Base-by-base conservation (phyloP, 2,888 invertebrate species). In the Hydraecia micacea region DNA sequence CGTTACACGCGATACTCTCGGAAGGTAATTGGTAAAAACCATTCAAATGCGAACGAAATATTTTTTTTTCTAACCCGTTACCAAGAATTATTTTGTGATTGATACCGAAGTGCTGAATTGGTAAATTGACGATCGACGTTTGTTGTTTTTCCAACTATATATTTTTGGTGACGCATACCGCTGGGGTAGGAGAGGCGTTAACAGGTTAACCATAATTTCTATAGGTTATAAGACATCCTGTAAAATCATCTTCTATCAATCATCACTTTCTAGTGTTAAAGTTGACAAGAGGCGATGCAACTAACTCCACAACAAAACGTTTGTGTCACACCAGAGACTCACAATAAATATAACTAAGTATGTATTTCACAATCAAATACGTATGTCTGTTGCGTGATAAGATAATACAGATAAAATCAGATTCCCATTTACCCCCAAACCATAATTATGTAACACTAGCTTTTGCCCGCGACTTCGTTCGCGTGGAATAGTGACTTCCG, bases 11-110 rank as follows among this genome's bases (percentile, higher is more conserved):
- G 73, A 80, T 86, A 78, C 32, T 49, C 68, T 68, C 46, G 52
- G 9, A 58, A 66, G 68, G 25, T 79, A 79, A 81, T 75, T 77
- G 55, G 73, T 74, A 55, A 80, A 77, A 86, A 55, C 71, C 55
- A 77, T 69, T 75, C 46, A 42, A 68, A 63, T 73, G 28, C 1
- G 18, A 68, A 39, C 18, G 28, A 52, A 28, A 18, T 0, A 32
- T 75, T 75, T 62, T 75, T 13, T 58, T 58, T 58, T 62, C 46
- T 36, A 69, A 36, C 32, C 15, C 15, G 18, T 32, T 69, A 36
- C 39, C 42, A 78, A 81, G 52, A 71, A 55, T 42, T 39, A 39
- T 67, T 58, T 71, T 39, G 21, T 36, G n/a, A 68, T 72, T 70
- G 13, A 68, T 52, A 21, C 6, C 49, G 8, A 36, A 46, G 9